Evolutionary conservation across 2,113 vertebrate species (phyloP).

Genomic region (Ceyx melanurus): DNA sequence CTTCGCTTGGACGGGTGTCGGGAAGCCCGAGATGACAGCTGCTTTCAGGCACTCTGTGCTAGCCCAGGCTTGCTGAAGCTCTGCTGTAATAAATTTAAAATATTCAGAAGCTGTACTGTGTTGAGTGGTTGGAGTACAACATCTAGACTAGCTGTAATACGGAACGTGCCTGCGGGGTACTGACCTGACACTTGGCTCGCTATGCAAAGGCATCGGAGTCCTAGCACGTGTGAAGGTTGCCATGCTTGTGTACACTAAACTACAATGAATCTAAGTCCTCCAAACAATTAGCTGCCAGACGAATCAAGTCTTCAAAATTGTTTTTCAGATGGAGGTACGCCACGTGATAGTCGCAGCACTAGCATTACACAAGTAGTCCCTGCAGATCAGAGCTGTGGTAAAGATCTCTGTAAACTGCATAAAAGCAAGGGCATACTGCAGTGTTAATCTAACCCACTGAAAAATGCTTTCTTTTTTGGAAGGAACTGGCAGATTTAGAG

Average conservation of each 20-base stretch:
- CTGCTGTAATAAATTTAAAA: neutral
- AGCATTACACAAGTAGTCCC: neutral
- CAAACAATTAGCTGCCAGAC: neutral
- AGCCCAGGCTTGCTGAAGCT: neutral
- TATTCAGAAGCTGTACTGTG: neutral
- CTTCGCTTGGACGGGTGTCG: fast-evolving
- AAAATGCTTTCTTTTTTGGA: constrained; percentile 30
- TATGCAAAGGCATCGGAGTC: neutral
- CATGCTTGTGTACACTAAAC: fast-evolving
- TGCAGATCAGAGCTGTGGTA: neutral
- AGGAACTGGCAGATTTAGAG: constrained; percentile 24
- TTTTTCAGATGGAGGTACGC: neutral
- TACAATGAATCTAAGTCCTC: neutral
- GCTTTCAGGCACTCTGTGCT: fast-evolving
- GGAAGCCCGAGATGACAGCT: fast-evolving
- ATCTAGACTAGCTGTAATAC: neutral
- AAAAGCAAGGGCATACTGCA: neutral
- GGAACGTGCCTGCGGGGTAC: neutral
- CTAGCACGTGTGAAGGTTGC: fast-evolving
- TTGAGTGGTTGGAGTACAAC: neutral
- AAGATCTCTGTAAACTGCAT: neutral
- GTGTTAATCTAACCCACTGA: constrained; percentile 3
- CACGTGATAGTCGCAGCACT: neutral
- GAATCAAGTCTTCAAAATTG: neutral
- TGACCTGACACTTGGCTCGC: neutral